Conservation (phyloP, 2,888 invertebrate genomes). For the Lacanobia oleracea region DNA sequence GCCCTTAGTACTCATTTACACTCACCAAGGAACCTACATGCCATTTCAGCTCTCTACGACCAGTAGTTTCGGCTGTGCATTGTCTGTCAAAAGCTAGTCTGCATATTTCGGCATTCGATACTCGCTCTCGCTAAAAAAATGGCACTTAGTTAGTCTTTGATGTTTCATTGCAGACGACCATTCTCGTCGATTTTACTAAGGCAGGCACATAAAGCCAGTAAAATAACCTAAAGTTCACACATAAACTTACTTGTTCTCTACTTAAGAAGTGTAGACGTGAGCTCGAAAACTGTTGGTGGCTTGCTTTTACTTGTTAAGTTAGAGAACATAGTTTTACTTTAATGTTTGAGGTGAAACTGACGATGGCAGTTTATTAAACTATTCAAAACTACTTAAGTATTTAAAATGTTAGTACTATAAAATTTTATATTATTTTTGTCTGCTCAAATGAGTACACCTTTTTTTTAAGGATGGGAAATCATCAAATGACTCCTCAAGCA, state of each 20-base stretch:
- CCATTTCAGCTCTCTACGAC: too few relatives aligned
- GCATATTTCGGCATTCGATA: too few relatives aligned
- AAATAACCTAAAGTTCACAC: slow-evolving; percentile 16
- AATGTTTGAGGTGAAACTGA: slow-evolving; percentile 11
- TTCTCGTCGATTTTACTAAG: not conserved
- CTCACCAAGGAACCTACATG: too few relatives aligned
- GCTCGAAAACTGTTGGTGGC: slow-evolving; percentile 5
- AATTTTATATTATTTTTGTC: not conserved
- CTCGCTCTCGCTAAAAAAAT: too few relatives aligned
- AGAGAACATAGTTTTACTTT: slow-evolving; percentile 13
- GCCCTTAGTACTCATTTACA: too few relatives aligned
- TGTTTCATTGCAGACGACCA: not conserved
- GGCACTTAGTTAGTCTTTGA: too few relatives aligned
- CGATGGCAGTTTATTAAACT: slow-evolving; percentile 1
- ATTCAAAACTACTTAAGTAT: not conserved
- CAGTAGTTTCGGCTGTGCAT: too few relatives aligned
- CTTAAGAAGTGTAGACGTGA: slow-evolving; percentile 29
- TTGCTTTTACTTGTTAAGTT: slow-evolving; percentile 31
- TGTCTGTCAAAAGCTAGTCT: too few relatives aligned
- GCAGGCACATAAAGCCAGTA: not conserved
- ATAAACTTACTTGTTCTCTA: slow-evolving; percentile 3
- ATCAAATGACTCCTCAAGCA: too few relatives aligned
- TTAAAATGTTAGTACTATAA: too few relatives aligned
- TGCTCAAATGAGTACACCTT: too few relatives aligned
- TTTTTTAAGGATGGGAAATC: too few relatives aligned